Percentiles rank a stretch among this genome's conserved stretches.
Evolutionary conservation across 2,888 invertebrate species (phyloP).

Genomic region (Dasypolia templi): DNA sequence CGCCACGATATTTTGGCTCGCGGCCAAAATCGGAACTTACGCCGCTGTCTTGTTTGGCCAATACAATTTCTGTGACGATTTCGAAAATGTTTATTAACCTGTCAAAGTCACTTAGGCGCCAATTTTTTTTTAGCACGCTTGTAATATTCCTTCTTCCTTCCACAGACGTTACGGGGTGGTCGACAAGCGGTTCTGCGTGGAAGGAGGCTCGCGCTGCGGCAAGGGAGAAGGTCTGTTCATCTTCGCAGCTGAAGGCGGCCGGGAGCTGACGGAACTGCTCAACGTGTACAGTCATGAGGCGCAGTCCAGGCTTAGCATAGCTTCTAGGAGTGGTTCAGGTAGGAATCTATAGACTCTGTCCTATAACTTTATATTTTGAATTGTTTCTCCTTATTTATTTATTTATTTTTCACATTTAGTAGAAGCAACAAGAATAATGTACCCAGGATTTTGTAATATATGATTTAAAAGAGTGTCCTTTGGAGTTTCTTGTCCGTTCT

Average conservation of each 20-base stretch:
- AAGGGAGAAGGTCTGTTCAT: constrained; percentile 96
- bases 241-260: constrained; percentile 94
- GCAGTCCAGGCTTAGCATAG: constrained; percentile 86
- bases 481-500: too few relatives aligned
- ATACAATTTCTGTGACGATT: not conserved
- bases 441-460: too few relatives aligned
- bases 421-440: too few relatives aligned
- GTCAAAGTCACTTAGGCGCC: not conserved
- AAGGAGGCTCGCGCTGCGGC: constrained; percentile 96
- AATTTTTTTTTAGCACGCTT: not conserved
- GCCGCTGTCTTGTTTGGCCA: not conserved
- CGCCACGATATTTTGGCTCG: not conserved
- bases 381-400: too few relatives aligned
- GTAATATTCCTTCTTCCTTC: constrained; percentile 21
- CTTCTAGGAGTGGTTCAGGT: constrained; percentile 87
- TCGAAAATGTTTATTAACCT: not conserved
- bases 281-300: constrained; percentile 92
- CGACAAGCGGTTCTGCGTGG: constrained; percentile 96
- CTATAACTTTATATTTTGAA: too few relatives aligned
- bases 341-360: constrained; percentile 21
- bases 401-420: too few relatives aligned
- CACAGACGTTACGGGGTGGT: constrained; percentile 95
- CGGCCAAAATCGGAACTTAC: not conserved
- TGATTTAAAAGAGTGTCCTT: too few relatives aligned
- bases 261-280: constrained; percentile 93